Evolutionary conservation across 2,797 vertebrate species (phyloP), one percentile per base, ranked within the genome.

Genomic region (Botia kubotai): DNA sequence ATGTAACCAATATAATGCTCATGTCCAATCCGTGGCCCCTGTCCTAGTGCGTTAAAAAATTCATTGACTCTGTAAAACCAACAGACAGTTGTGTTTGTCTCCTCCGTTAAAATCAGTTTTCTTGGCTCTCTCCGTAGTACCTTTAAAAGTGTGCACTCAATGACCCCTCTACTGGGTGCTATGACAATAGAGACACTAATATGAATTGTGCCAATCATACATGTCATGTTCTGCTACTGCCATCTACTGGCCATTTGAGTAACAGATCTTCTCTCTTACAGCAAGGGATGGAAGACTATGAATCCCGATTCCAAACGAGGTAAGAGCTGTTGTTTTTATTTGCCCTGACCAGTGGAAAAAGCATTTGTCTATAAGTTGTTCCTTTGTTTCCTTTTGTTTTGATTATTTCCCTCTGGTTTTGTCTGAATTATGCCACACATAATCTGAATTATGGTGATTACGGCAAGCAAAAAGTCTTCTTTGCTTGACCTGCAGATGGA

Each of bases 231-330:
- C n/a, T 50, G 70, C 2, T 91, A 66, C 68, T 86, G 80, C 88
- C 90, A 73, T 12, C 93, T 92, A 70, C 72, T 90, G 92, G 81
- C 19, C 1, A 16, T 7, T 19, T 6, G 11, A 29, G 57, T 62
- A 46, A 36, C 70, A 57, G 0, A 0, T 10, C 14, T 80, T 75
- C 82, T 71, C 43, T 52, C 74, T 88, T 80, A 50, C 89, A 93
- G 93, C 92, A 95, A 92, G 95, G 92, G 29, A 90, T 92, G 1
- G 96, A 98, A 21, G 96, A 98, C 81, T 99, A 98, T 0, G 96
- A 97, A 76, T 88, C 95, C 0, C 94, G 96, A 77, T 95, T 96
- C 0, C 91, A 95, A 84, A 95, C 95, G 86, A 99, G 97, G 97
- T 99, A 94, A 96, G 94, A 17, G 6, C 23, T 26, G 23, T 26